Conservation (phyloP, 1,140 invertebrate genomes). For the Drosophila hydei region DNA sequence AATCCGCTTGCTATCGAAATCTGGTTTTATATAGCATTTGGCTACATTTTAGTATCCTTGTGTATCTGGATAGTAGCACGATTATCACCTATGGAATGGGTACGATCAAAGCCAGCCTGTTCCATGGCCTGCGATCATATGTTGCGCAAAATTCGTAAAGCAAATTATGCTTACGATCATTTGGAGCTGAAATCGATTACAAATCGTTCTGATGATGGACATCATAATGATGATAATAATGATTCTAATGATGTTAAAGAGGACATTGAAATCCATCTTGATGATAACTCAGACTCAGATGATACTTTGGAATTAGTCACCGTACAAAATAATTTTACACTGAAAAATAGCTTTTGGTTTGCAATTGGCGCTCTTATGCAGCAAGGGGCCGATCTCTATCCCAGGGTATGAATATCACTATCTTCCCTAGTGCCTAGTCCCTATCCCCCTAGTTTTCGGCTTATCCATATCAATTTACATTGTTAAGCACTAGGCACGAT, state of each 20-base stretch:
- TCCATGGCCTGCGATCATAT: constrained; percentile 72
- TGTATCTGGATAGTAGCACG: constrained; percentile 97
- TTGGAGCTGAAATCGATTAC: constrained; percentile 42
- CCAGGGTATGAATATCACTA: constrained; percentile 85
- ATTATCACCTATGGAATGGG: constrained; percentile 98
- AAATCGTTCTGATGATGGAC: constrained; percentile 1
- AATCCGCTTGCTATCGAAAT: constrained; percentile 97
- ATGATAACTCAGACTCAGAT: constrained; percentile 44
- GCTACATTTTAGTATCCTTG: constrained; percentile 96
- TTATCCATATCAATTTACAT: too few relatives aligned
- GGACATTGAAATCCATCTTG: constrained; percentile 13
- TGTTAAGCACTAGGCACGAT: too few relatives aligned
- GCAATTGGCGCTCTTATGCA: constrained; percentile 97
- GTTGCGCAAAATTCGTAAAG: constrained; percentile 51
- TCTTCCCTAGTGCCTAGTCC: background rate
- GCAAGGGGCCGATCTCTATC: constrained; percentile 95
- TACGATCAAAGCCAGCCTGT: constrained; percentile 76
- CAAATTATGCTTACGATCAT: constrained; percentile 35
- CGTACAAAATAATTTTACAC: constrained; percentile 90
- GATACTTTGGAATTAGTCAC: constrained; percentile 83
- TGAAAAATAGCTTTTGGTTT: constrained; percentile 94
- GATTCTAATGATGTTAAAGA: background rate
- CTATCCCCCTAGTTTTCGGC: too few relatives aligned
- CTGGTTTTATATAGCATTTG: constrained; percentile 96
- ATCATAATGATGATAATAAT: constrained; percentile 10